Base-by-base conservation (phyloP, 2,888 invertebrate genomes). In the Hypsopygia costalis region DNA sequence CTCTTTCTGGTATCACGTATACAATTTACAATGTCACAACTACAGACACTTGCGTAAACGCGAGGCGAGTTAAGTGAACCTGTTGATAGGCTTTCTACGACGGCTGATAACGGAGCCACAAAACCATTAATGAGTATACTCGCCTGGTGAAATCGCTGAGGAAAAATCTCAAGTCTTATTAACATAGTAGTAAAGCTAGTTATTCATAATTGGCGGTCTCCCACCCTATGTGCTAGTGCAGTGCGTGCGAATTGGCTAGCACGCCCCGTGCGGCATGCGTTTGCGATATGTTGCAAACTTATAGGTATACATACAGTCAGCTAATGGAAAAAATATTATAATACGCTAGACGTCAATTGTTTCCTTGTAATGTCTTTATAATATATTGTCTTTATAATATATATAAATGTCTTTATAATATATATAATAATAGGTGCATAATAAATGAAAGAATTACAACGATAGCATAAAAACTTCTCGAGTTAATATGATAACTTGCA, bases 161-260 rank as follows among this genome's bases (percentile, higher is more conserved):
- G 83, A 86, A 87, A 85, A 87, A 86, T 83, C 76, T 80, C 70
- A 74, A 67, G 73, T 62, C 71, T 69, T 77, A 87, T 87, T 87
- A 81, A 71, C 85, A 87, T 85, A 85, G 85, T 69, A 69, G 88
- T 77, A 67, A 62, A 81, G 78, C 87, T 83, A 77, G 86, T 87
- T 85, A 81, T 79, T 85, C 77, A 82, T 86, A 88, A 86, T 83
- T 86, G 81, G 70, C 74, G 70, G 77, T 69, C 69, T 74, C 79
- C 76, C 77, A 62, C 80, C 72, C 70, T 51, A 51, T 25, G 25
- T 25, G 25, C 25, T 25, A 25, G 64, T 55, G 65, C 59, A 57
- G 62, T 62, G 68, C 64, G 65, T 61, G 69, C 69, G 62, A 55
- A 49, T 50, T 48, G 66, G 66, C 57, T 73, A n/a, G n/a, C n/a